Base-by-base conservation (phyloP, 1,140 invertebrate species). In the Panagrolaimus sp. region DNA sequence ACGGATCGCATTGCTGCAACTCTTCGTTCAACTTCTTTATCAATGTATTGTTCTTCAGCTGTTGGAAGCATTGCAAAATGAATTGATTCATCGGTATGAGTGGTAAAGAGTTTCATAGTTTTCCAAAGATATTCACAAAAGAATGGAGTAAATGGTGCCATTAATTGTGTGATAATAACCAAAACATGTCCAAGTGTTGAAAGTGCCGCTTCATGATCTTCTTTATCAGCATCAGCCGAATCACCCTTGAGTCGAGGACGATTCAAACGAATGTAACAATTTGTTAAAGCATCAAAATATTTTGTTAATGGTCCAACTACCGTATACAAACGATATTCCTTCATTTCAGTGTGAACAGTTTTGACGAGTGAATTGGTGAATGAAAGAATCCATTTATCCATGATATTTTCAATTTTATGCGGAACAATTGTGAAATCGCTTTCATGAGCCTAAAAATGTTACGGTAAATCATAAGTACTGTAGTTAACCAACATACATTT, bases 231-330 rank as follows among this genome's bases (percentile, higher is more conserved):
- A 12, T 28, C 62, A n/a, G n/a, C n/a, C n/a, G n/a, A n/a, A 78
- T 96, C 93, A 67, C 93, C 93, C 85, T 93, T 71, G 46, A 98
- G 87, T 62, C 96, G 88, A 79, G 90, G 91, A 65, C 96, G 88
- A 83, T 98, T 98, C 88, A 98, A 92, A 68, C 95, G 87, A 9
- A 99, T 93, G 83, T 98, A 97, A 93, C 94, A 97, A 83, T 98
- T 99, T 5, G 94, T 98, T 2, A 99, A 87, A 82, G 96, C 91
- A 80, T 97, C 94, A 74, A 98, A 93, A 84, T 94, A 98, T 83
- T 94, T 94, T 0, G 96, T 90, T 14, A 99, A 85, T 58, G 89
- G 87, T 1, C 95, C 94, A 26, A 96, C 90, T 12, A 98, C 96
- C 0, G 93, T 97, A 83, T 98, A 98, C 26, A 99, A 84, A 63